phyloP scores from a whole-genome alignment of 2,888 invertebrate genomes.

The Polydrusus pterygomalis region DNA sequence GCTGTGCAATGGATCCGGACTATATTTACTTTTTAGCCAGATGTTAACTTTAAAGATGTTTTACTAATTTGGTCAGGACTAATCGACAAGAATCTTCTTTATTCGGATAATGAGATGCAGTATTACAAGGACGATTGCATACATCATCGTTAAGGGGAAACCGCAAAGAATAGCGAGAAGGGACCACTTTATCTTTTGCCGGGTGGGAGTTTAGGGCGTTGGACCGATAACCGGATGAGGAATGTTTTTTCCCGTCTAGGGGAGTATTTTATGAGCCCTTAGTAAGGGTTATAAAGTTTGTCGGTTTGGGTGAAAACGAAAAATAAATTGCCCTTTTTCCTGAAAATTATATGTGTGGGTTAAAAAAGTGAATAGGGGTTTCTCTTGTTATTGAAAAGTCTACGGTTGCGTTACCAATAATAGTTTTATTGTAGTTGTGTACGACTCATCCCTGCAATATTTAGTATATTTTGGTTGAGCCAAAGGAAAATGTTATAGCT shows the following conservation, averaged over 20 bases:
- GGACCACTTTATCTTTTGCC: slow-evolving; percentile 45
- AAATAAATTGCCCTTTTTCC: slow-evolving; percentile 29
- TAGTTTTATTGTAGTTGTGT: too few species aligned
- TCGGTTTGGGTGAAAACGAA: slow-evolving; percentile 31
- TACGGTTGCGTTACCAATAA: too few species aligned
- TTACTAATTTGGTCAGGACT: too few species aligned
- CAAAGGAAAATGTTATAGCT: too few species aligned
- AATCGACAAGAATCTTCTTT: too few species aligned
- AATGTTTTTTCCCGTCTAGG: slow-evolving; percentile 47
- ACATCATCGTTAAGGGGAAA: slow-evolving; percentile 47
- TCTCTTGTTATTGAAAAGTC: too few species aligned
- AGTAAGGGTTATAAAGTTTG: slow-evolving; percentile 38
- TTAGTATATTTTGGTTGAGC: too few species aligned
- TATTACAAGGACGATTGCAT: slow-evolving; percentile 41
- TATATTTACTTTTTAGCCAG: too few species aligned
- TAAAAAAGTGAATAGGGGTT: slow-evolving; percentile 3
- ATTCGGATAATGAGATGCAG: slow-evolving; percentile 32
- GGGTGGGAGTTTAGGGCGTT: slow-evolving; percentile 42
- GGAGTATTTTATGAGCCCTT: slow-evolving; percentile 44
- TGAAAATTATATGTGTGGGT: slow-evolving; percentile 21
- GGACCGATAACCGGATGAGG: slow-evolving; percentile 51
- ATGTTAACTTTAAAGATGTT: too few species aligned
- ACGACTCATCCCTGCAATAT: too few species aligned
- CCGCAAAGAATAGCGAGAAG: slow-evolving; percentile 38
- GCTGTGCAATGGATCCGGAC: too few species aligned